phyloP scores from a whole-genome alignment of 2,888 invertebrate species.

The Pachycephus smyrnensis region DNA sequence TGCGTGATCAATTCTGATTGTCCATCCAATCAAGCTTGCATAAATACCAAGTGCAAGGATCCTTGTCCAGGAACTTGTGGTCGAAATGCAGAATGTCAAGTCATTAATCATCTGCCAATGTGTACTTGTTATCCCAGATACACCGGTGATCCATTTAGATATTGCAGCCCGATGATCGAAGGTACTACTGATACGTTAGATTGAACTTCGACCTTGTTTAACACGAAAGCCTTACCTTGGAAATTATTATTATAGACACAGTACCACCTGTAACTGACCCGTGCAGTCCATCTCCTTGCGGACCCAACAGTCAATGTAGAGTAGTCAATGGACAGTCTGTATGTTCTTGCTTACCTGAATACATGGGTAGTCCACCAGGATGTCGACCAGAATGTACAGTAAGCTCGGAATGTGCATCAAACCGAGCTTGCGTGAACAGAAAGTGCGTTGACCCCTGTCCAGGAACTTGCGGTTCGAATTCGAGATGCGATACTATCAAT shows the following conservation, averaged over 20 bases:
- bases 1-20: constrained; percentile 66
- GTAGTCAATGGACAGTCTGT: constrained; percentile 62
- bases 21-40: constrained; percentile 57
- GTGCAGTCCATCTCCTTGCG: constrained; percentile 70
- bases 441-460: constrained; percentile 59
- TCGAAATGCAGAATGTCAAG: constrained; percentile 67
- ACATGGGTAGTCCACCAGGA: constrained; percentile 69
- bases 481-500: constrained; percentile 54
- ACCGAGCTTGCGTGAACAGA: constrained; percentile 56
- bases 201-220: not conserved
- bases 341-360: constrained; percentile 74
- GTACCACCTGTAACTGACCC: constrained; percentile 69
- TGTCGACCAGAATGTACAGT: constrained; percentile 61
- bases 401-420: constrained; percentile 55
- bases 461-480: constrained; percentile 53
- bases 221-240: not conserved
- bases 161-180: constrained; percentile 69
- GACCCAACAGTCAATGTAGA: constrained; percentile 71
- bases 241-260: constrained; percentile 57
- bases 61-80: constrained; percentile 62
- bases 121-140: constrained; percentile 77
- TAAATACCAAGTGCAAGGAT: constrained; percentile 57
- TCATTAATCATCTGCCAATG: constrained; percentile 74
- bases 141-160: constrained; percentile 79
- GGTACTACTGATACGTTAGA: constrained; percentile 48